Evolutionary conservation across 2,888 invertebrate genomes (phyloP), one percentile per base, ranked within the genome.

Genomic region (Calephelis perditalis): DNA sequence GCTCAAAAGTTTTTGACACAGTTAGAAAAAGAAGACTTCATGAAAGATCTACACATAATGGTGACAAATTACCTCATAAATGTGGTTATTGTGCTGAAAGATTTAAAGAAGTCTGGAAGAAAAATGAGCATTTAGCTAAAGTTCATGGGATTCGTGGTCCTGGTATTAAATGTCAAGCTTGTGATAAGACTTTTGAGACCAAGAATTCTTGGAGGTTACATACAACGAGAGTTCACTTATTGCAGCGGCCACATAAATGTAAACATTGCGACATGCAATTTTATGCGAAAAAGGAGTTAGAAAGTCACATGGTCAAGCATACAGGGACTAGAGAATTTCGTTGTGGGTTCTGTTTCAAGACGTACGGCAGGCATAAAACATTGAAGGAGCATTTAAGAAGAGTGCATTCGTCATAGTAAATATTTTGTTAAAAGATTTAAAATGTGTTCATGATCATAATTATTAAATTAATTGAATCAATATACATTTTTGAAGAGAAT

Each of bases 1-100:
- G 92, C 62, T 76, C 84, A 0, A 91, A 86, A 70, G 80, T 84
- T 0, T 92, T 91, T 52, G 84, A 86, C n/a, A 89, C 88, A 0
- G 77, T 82, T 9, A 76, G 84, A 46, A 87, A 87, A 61, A 77
- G 82, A 60, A 80, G 80, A 40, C 76, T 84, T 0, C 92, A 92
- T 65, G 85, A 86, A 52, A 82, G 83, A 40, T 78, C 82, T 0
- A 86, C 87, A 9, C 90, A 86, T 45, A 67, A 74, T 0, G 72
- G 77, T 26, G 73, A 64, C 6, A 76, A 73, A 35, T 65, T 76
- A 65, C 70, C 74, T 0, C 70, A 78, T 58, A 81, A 78, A 69
- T 82, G 82, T 62, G 72, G 73, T 43, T 70, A 72, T 26, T 82
- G 83, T 40, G 63, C 68, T 0, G 79, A 80, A 55, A 75, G 73